These are phyloP conservation scores for Diogma glabrata DNA, from an alignment of 2,888 invertebrate species.

Conservation along the genomic window DNA sequence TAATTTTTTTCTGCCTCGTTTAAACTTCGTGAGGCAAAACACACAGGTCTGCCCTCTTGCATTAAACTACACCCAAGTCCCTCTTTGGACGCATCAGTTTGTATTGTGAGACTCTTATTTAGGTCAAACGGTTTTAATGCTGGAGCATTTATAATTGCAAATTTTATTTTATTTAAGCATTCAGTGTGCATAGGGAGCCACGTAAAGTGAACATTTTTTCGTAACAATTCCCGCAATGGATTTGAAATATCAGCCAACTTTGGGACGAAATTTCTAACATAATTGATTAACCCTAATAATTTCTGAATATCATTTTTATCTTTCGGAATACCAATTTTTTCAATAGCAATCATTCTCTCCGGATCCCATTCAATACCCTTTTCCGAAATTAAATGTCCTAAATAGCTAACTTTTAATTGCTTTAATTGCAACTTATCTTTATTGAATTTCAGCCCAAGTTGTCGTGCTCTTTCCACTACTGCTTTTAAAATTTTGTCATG, in stretches of 20 bases:
- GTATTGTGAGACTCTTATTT: conserved; percentile 6
- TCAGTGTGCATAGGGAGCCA: conserved; percentile 18
- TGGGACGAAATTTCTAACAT: conserved; percentile 15
- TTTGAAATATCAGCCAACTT: conserved; percentile 11
- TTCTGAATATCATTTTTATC: not conserved
- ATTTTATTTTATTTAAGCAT: conserved; percentile 19
- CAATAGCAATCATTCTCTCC: not conserved
- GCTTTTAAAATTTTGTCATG: conserved; percentile 5
- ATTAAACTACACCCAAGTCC: conserved; percentile 16
- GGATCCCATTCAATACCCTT: not conserved
- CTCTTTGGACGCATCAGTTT: conserved; percentile 10
- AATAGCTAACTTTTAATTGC: not conserved
- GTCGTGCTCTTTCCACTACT: conserved; percentile 2
- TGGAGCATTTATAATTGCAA: conserved; percentile 20
- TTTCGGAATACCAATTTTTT: not conserved
- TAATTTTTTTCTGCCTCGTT: conserved; percentile 15
- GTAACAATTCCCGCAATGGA: conserved; percentile 14
- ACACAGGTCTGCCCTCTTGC: conserved; percentile 16
- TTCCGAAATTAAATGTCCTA: not conserved
- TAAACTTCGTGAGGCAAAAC: conserved; percentile 15
- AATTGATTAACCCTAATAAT: conserved; percentile 12
- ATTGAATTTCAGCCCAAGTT: conserved; percentile 7
- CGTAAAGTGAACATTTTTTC: conserved; percentile 18
- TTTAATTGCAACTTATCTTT: no score
- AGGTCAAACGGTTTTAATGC: conserved; percentile 6